Percentiles rank a stretch among this genome's conserved stretches.
Evolutionary conservation across 2,113 vertebrate species (phyloP).

Genomic region (Macquaria australasica): DNA sequence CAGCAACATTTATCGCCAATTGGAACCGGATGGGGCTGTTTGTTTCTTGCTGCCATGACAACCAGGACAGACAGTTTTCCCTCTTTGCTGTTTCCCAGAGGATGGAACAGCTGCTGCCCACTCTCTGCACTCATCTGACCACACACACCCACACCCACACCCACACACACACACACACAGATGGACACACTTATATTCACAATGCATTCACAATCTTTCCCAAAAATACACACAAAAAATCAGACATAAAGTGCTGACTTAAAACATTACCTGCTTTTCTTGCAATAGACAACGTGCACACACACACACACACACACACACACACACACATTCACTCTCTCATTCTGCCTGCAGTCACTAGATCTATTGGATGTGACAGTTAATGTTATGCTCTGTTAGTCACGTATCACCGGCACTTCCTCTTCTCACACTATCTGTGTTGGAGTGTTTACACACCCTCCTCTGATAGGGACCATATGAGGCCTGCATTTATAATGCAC

Average conservation of each 20-base stretch:
- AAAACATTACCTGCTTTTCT: constrained; percentile 41
- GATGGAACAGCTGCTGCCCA: constrained; percentile 71
- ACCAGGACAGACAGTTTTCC: constrained; percentile 67
- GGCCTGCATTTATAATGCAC: constrained; percentile 6
- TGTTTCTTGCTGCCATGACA: constrained; percentile 73
- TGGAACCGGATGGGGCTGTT: constrained; percentile 69
- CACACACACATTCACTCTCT: neutral
- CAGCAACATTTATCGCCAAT: constrained; percentile 63
- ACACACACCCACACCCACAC: neutral
- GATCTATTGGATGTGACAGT: constrained; percentile 76
- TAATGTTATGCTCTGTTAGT: constrained; percentile 75
- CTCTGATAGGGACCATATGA: constrained; percentile 53
- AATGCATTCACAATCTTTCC: neutral
- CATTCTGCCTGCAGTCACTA: constrained; percentile 34
- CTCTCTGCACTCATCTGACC: constrained; percentile 43
- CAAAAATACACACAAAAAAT: constrained; percentile 13
- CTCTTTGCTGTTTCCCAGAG: constrained; percentile 41
- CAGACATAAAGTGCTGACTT: constrained; percentile 6
- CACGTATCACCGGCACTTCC: constrained; percentile 62
- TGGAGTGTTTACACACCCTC: constrained; percentile 60
- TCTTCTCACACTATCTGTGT: constrained; percentile 52
- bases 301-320: neutral
- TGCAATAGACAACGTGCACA: neutral
- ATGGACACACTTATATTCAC: neutral
- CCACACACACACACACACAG: too few relatives aligned